phyloP scores from a whole-genome alignment of 2,797 vertebrate species.

The Leucoraja ocellata region DNA sequence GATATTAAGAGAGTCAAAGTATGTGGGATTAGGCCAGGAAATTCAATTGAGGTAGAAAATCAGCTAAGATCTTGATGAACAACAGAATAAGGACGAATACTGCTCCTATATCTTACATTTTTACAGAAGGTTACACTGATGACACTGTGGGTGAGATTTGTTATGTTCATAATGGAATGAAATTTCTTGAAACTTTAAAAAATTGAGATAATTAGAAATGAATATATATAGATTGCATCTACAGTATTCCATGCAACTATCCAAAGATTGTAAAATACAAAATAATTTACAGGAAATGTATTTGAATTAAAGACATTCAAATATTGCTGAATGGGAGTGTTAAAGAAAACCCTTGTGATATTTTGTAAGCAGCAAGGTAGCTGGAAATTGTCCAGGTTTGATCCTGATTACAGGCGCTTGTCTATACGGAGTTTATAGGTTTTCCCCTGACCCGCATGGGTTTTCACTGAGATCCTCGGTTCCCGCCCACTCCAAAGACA shows the following conservation, averaged over 20 bases:
- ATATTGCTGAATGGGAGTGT: neutral
- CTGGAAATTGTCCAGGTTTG: neutral
- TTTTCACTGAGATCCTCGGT: too few species aligned
- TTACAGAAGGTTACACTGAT: neutral
- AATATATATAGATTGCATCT: neutral
- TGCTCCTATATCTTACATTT: too few species aligned
- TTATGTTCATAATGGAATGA: neutral
- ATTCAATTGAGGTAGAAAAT: too few species aligned
- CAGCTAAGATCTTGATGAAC: too few species aligned
- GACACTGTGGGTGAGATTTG: neutral
- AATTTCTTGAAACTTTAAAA: neutral
- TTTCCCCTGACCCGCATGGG: too few species aligned
- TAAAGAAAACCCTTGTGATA: neutral
- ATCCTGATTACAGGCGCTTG: too few species aligned
- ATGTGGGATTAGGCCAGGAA: too few species aligned
- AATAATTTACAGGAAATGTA: neutral
- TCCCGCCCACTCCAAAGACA: too few species aligned
- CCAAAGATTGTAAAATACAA: neutral
- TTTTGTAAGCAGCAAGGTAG: neutral
- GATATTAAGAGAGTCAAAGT: too few species aligned
- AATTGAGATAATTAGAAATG: neutral
- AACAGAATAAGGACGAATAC: too few species aligned
- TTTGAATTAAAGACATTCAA: neutral
- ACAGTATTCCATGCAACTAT: neutral
- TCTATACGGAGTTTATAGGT: too few species aligned